Base-by-base conservation (phyloP, 1,140 invertebrate genomes). In the Drosophila ficusphila region DNA sequence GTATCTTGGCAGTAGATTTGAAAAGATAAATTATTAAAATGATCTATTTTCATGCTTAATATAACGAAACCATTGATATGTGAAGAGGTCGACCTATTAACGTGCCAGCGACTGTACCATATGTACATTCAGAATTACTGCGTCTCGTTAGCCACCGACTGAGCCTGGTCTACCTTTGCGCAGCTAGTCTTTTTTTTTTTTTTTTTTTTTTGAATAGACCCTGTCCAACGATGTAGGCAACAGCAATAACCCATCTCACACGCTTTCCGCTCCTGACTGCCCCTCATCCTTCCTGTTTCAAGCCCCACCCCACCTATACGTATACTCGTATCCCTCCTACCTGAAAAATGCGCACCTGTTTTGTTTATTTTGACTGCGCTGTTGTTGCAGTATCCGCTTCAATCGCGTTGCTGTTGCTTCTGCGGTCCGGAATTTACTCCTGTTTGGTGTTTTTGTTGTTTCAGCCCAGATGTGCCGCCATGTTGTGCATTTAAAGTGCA, bases 311-410 rank as follows among this genome's bases (percentile, higher is more conserved):
- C 42, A 14, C 14, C 14, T 18, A n/a, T n/a, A n/a, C n/a, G n/a
- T n/a, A n/a, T n/a, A n/a, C n/a, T n/a, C n/a, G n/a, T n/a, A n/a
- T n/a, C n/a, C n/a, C 33, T 18, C 8, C 38, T 25, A n/a, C 54
- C 65, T 69, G 76, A 72, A 85, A 79, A 86, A 79, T 85, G 81
- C 68, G 68, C 81, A 85, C 81, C 81, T 85, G 81, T 65, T 86
- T 86, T 86, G 81, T 86, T 86, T 76, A 86, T 85, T 81, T 85
- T 83, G 81, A 76, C 60, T 79, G 39, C 33, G 64, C 18, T 75
- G 57, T 46, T 68, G 41, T 53, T 77, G 39, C 33, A 36, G 76
- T 16, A 38, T 64, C 56, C 60, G 60, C 60, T 64, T 61, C 58
- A 65, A 65, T 65, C 41, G 25, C 23, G 47, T 27, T 74, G 51